Evolutionary conservation across 2,888 invertebrate genomes (phyloP).

Genomic region (Drymonia ruficornis): DNA sequence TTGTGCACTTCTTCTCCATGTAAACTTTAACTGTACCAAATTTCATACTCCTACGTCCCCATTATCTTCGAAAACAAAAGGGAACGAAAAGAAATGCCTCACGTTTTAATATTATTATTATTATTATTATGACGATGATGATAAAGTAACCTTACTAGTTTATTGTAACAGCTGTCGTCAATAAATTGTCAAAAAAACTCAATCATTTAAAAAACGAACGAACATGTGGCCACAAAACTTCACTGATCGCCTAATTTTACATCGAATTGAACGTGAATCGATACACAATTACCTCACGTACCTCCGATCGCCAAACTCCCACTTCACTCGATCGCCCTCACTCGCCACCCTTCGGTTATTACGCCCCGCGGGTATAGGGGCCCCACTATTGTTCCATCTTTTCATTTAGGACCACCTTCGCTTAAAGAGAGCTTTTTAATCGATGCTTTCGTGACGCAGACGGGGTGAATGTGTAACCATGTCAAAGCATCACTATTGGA

Average conservation of each 20-base stretch:
- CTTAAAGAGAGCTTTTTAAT: conserved; percentile 21
- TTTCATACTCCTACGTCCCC: too few species aligned
- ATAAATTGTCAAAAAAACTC: neutral
- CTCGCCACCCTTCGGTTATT: conserved; percentile 36
- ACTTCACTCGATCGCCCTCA: conserved; percentile 35
- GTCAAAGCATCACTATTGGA: neutral
- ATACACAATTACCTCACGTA: conserved; percentile 7
- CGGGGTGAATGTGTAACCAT: neutral
- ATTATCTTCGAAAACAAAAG: too few species aligned
- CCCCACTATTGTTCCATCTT: conserved; percentile 42
- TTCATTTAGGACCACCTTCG: conserved; percentile 40
- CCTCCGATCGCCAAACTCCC: conserved; percentile 15
- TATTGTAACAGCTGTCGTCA: neutral
- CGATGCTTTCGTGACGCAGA: neutral
- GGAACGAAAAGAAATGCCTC: too few species aligned
- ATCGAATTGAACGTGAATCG: conserved; percentile 4
- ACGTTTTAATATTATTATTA: too few species aligned
- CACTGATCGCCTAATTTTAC: conserved; percentile 3
- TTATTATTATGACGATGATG: too few species aligned
- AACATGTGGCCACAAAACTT: conserved; percentile 6
- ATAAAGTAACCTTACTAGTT: too few species aligned
- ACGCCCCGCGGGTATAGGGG: conserved; percentile 40
- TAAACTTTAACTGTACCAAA: too few species aligned
- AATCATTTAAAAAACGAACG: neutral
- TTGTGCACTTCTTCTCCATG: too few species aligned